Evolutionary conservation across 2,888 invertebrate genomes (phyloP).

Genomic region (Tenthredo livida): DNA sequence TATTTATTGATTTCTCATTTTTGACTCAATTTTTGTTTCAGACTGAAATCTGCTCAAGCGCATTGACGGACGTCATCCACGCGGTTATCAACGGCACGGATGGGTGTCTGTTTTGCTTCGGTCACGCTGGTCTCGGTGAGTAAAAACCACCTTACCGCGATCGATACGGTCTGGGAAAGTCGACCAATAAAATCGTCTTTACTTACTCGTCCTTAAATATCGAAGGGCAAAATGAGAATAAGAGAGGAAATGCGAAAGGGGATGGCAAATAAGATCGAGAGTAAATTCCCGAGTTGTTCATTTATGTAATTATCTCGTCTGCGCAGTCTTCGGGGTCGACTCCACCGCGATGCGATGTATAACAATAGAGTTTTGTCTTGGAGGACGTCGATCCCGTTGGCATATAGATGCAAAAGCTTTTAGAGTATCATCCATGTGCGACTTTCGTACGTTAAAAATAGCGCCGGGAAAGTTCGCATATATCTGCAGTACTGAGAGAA

Average conservation of each 20-base stretch:
- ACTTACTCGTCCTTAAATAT: constrained; percentile 36
- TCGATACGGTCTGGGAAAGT: constrained; percentile 33
- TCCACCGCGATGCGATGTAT: constrained; percentile 32
- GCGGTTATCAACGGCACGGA: constrained; percentile 97
- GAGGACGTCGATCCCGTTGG: constrained; percentile 23
- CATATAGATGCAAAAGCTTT: background rate
- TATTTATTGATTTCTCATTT: background rate
- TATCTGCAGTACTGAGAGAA: constrained; percentile 28
- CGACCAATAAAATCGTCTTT: constrained; percentile 53
- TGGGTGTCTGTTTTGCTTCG: constrained; percentile 94
- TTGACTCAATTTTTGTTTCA: constrained; percentile 79
- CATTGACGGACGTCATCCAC: constrained; percentile 95
- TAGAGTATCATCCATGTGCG: background rate
- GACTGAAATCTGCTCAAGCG: constrained; percentile 95
- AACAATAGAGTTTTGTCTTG: constrained; percentile 40
- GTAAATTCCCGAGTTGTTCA: constrained; percentile 61
- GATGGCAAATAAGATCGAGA: constrained; percentile 14
- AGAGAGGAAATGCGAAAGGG: background rate
- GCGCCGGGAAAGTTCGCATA: constrained; percentile 9
- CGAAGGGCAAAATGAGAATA: background rate
- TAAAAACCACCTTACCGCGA: constrained; percentile 59
- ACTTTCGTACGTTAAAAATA: constrained; percentile 14
- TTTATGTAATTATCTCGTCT: constrained; percentile 67
- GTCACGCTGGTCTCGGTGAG: constrained; percentile 92
- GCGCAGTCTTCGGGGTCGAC: constrained; percentile 57